Percentiles rank a stretch among this genome's conserved stretches.
phyloP scores from a whole-genome alignment of 2,797 vertebrate species.

The Lophura swinhoii region DNA sequence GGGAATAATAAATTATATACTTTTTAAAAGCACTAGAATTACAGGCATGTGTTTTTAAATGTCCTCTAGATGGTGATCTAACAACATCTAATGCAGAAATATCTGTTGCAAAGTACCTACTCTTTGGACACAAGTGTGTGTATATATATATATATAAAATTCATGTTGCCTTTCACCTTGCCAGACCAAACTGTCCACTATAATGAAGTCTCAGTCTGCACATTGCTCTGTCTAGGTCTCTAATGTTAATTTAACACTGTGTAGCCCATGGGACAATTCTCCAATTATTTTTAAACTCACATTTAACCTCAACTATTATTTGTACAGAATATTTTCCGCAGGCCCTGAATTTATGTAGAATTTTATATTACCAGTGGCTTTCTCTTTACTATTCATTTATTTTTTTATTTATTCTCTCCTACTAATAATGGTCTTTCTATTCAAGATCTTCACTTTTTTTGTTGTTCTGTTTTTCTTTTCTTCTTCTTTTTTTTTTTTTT shows the following conservation, averaged over 20 bases:
- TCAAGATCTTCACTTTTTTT: neutral
- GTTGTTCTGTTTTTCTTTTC: neutral
- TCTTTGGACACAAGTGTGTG: neutral
- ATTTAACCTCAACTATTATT: neutral
- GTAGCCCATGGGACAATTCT: neutral
- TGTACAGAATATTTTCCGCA: neutral
- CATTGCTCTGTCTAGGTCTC: neutral
- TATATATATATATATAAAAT: too few species aligned
- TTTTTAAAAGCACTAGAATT: neutral
- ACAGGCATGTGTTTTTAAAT: neutral
- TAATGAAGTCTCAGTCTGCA: neutral
- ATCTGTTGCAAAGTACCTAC: neutral
- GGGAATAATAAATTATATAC: neutral
- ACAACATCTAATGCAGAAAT: neutral
- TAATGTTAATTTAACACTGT: neutral
- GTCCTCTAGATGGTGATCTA: constrained; percentile 70
- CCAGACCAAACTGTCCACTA: neutral
- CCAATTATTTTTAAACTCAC: neutral
- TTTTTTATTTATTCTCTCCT: neutral
- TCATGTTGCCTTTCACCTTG: neutral
- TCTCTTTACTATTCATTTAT: neutral
- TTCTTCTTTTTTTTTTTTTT: neutral
- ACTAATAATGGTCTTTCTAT: neutral
- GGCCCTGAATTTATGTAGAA: neutral
- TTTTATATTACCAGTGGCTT: neutral